Percentiles rank a stretch among this genome's conserved stretches.
These are phyloP conservation scores for Meandrina meandrites DNA, from an alignment of 92 coral and sea anemone genomes.

Conservation along the genomic window DNA sequence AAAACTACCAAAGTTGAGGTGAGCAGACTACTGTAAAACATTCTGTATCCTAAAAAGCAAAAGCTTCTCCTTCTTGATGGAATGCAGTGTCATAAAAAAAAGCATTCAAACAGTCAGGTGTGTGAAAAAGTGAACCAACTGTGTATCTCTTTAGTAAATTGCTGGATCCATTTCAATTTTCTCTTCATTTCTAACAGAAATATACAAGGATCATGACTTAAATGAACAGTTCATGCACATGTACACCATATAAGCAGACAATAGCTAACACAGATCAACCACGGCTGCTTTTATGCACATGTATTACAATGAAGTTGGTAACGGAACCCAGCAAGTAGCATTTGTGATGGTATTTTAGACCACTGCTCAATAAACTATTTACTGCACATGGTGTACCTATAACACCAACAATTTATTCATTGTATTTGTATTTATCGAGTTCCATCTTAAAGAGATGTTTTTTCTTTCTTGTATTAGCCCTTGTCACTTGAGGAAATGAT, in stretches of 20 bases:
- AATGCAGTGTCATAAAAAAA: no score
- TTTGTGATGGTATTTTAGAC: no score
- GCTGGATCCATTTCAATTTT: neutral
- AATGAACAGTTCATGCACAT: neutral
- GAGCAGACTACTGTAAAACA: neutral
- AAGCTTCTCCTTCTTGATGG: no score
- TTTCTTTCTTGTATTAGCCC: slow-evolving; percentile 59
- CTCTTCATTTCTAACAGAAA: neutral
- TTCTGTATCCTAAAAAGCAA: neutral
- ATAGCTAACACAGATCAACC: neutral
- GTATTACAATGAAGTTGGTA: no score
- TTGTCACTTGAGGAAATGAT: slow-evolving; percentile 98
- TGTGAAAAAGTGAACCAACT: no score
- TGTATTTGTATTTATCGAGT: neutral
- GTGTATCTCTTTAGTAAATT: neutral
- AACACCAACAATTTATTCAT: no score
- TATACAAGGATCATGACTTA: no score
- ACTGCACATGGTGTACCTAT: no score
- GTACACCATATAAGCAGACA: neutral
- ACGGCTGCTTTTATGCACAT: neutral
- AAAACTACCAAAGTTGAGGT: slow-evolving; percentile 77
- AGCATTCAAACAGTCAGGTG: no score
- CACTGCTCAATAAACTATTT: no score
- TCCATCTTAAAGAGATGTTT: neutral
- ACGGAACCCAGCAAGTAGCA: no score